A percentile compares a stretch with the other conserved stretches of the same genome.
Conservation (phyloP, 2,113 vertebrate genomes). For the Reinhardtius hippoglossoides region DNA sequence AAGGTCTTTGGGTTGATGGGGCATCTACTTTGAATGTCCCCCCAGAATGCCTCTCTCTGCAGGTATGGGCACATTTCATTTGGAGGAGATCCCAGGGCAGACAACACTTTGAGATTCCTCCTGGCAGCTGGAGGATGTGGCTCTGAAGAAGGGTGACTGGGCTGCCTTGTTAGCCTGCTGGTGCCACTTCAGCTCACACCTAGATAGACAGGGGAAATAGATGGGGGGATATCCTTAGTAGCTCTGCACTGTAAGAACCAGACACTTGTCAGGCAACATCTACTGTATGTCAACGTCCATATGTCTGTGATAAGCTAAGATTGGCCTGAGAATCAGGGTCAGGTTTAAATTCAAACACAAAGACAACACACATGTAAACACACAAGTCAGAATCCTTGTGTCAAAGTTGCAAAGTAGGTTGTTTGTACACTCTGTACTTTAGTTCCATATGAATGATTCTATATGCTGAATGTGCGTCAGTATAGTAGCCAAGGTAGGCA, state of each 20-base stretch:
- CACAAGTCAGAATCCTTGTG: neutral
- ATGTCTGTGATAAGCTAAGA: neutral
- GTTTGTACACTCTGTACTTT: neutral
- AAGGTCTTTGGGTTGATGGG: too few relatives aligned
- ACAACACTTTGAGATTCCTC: neutral
- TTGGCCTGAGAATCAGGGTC: neutral
- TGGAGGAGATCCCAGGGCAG: neutral
- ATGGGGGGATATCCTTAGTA: neutral
- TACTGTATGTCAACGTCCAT: neutral
- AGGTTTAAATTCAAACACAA: neutral
- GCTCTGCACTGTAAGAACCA: neutral
- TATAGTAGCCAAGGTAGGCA: constrained; percentile 43
- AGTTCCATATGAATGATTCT: neutral
- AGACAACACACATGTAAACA: neutral
- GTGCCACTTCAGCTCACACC: neutral
- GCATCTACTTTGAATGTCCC: too few relatives aligned
- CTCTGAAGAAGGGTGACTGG: neutral
- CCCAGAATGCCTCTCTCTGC: neutral
- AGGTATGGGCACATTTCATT: neutral
- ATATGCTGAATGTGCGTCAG: constrained; percentile 13
- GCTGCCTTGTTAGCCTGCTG: neutral
- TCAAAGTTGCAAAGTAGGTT: neutral
- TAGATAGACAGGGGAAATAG: neutral
- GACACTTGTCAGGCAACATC: neutral
- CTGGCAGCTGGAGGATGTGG: too few relatives aligned